Conservation (phyloP, 2,888 invertebrate species). For the Limnephilus auricula region DNA sequence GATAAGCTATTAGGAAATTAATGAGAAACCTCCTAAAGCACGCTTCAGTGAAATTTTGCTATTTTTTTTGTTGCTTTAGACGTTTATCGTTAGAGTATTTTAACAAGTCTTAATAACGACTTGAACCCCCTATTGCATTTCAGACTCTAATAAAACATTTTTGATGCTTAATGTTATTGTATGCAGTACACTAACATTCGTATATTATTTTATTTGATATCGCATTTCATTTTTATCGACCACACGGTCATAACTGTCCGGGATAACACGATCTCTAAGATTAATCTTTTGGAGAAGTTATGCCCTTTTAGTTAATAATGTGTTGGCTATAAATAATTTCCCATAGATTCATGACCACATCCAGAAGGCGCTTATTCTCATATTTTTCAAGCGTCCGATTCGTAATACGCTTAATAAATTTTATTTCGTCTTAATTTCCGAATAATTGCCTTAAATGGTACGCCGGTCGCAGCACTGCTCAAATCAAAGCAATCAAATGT, state of each 20-base stretch:
- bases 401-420: background rate
- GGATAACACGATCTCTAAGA: background rate
- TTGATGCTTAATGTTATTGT: background rate
- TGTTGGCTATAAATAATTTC: background rate
- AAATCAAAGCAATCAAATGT: constrained; percentile 13
- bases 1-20: too few species aligned
- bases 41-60: too few species aligned
- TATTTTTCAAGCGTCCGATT: background rate
- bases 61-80: too few species aligned
- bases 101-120: background rate
- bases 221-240: background rate
- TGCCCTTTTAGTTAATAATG: background rate
- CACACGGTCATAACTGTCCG: background rate
- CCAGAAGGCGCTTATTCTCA: background rate
- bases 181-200: background rate
- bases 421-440: background rate
- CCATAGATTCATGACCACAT: background rate
- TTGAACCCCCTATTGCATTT: background rate
- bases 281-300: background rate
- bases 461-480: background rate
- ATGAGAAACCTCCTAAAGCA: too few species aligned
- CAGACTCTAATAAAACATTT: background rate
- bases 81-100: too few species aligned
- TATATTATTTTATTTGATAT: background rate
- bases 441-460: constrained; percentile 12